These are phyloP conservation scores for Zapus hudsonius DNA, from an alignment of 2,113 vertebrate genomes.

Conservation along the genomic window DNA sequence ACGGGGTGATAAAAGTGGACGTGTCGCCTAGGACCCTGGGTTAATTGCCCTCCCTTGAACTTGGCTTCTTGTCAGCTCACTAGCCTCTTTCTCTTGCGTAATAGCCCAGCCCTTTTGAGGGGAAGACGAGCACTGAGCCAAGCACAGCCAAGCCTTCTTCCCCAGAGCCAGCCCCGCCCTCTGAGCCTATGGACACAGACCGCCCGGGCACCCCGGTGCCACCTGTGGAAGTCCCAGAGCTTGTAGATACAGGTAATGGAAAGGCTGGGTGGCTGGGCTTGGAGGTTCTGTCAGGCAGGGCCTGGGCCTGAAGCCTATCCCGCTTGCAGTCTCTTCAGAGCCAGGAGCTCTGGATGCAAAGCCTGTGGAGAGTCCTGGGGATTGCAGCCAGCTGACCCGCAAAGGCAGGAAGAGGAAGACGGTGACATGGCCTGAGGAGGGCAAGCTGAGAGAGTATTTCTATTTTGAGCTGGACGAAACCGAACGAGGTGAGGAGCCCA, in stretches of 20 bases:
- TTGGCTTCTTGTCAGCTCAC: neutral
- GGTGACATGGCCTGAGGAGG: conserved; percentile 95
- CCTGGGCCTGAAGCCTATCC: neutral
- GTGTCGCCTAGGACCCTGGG: neutral
- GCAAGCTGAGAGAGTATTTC: conserved; percentile 93
- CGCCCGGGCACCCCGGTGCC: conserved; percentile 94
- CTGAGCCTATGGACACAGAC: conserved; percentile 90
- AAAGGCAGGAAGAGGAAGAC: conserved; percentile 96
- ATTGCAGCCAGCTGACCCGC: conserved; percentile 85
- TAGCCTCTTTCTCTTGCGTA: neutral
- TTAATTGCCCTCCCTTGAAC: neutral
- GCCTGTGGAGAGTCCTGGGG: conserved; percentile 75
- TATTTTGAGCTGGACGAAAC: conserved; percentile 97
- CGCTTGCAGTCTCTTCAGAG: conserved; percentile 82
- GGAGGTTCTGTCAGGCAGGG: neutral
- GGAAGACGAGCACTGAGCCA: conserved; percentile 86
- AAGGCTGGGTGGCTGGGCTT: neutral
- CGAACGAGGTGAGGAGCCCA: conserved; percentile 88
- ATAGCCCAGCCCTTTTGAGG: conserved; percentile 92
- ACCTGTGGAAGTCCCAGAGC: conserved; percentile 90
- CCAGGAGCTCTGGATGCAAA: conserved; percentile 85
- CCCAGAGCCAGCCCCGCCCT: conserved; percentile 85
- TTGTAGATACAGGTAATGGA: conserved; percentile 87
- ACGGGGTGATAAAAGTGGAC: neutral
- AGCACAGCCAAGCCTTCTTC: conserved; percentile 89